Evolutionary conservation across 2,113 vertebrate genomes (phyloP), one percentile per base, ranked within the genome.

Genomic region (Pseudorasbora parva): DNA sequence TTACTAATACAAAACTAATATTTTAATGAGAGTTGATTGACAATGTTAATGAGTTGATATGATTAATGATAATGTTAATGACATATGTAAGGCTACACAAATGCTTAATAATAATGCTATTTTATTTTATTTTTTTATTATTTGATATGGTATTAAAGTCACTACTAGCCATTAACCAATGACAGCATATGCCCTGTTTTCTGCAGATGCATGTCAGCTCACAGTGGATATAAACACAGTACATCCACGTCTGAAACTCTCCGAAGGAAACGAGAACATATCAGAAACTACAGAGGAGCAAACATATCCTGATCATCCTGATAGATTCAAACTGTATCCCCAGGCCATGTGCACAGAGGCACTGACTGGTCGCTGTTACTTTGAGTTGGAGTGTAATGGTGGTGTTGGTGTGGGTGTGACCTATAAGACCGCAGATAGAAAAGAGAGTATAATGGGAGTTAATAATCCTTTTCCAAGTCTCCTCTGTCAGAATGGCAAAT

Each of bases 161-260:
- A 49, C 47, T 49, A 14, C 3, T 51, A 19, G 15, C 49, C 49
- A 54, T 6, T 8, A 51, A 37, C 2, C 23, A 77, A 23, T 76
- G 11, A 49, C 62, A 64, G 2, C 7, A 23, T 41, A 7, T 54
- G 25, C 12, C 30, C 49, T 78, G 23, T 15, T 23, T 78, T 27
- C 11, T 57, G 2, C 57, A 82, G 80, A 86, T 75, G 21, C n/a
- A 21, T 72, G 21, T 25, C 7, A 37, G 64, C 21, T 78, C 9
- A 27, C 73, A 21, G 62, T 86, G 62, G 73, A 86, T 76, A 8
- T 11, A 15, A 72, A 54, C 80, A 72, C 80, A 6, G 41, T 76
- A 45, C 37, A 82, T 62, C 43, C 2, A 49, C 15, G 47, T 0
- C 51, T 82, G 21, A 25, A 11, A 60, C 41, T 83, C 2, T 78